Evolutionary conservation across 2,113 vertebrate genomes (phyloP), one percentile per base, ranked within the genome.

Genomic region (Mobula birostris): DNA sequence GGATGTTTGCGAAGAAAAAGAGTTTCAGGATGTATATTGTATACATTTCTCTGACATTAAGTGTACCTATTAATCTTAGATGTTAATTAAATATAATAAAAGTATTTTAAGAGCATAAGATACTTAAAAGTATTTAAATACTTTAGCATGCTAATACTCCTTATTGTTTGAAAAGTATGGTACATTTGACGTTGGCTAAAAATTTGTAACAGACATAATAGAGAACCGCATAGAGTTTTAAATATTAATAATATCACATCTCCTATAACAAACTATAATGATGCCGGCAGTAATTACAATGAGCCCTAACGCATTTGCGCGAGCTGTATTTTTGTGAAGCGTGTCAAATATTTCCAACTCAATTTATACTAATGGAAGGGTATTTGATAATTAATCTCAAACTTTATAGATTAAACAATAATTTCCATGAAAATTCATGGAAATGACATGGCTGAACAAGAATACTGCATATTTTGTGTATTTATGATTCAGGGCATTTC

Each of bases 301-400:
- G 32, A 48, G 14, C 17, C 5, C 77, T 36, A 79, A 79, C 66
- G 9, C 85, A 90, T 19, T n/a, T 66, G 12, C 66, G n/a, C 14
- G 14, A 1, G 5, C 1, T 17, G n/a, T 32, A 90, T 66, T 90
- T 68, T 66, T 66, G 58, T 14, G 27, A 90, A 90, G 83, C 83
- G 32, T 66, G 85, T n/a, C 85, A 66, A 66, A 90, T 66, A 90
- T 90, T 90, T 90, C 29, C 66, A 66, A 66, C n/a, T 66, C 85
- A 90, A 32, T 66, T 66, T 66, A 63, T 32, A 66, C 61, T 32
- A 90, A 90, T 66, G 85, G 61, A 19, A 66, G 61, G 14, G 58
- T 66, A 66, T 90, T 66, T 90, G 85, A 68, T 90, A 90, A 90
- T 32, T 32, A 29, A 90, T 90, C 29, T 66, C 14, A 66, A 29